Conservation (phyloP, 1,140 invertebrate species). For the Drosophila trapezifrons region DNA sequence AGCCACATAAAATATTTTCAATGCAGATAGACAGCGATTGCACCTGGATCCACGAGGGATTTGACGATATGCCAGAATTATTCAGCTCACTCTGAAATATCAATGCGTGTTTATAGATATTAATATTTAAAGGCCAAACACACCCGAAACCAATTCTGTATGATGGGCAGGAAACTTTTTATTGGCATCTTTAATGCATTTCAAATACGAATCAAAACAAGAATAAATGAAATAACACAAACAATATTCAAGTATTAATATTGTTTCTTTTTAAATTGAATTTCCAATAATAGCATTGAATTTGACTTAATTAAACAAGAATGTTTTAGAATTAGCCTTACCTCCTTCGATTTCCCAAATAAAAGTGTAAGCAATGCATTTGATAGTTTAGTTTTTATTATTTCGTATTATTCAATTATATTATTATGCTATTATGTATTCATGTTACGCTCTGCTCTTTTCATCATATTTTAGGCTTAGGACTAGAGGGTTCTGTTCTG, state of each 20-base stretch:
- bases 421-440: conserved; percentile 47
- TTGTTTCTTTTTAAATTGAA: no score
- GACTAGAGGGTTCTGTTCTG: conserved; percentile 68
- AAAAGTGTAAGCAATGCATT: conserved; percentile 32
- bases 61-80: conserved; percentile 24
- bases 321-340: not conserved
- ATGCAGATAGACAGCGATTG: conserved; percentile 26
- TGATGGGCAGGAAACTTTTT: conserved; percentile 2
- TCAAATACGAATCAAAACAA: not conserved
- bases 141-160: not conserved
- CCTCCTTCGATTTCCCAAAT: not conserved
- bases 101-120: conserved; percentile 42
- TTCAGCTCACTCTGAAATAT: conserved; percentile 20
- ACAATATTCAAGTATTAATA: no score
- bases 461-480: conserved; percentile 62
- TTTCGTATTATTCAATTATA: conserved; percentile 55
- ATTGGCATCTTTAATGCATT: not conserved
- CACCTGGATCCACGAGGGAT: conserved; percentile 24
- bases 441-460: conserved; percentile 37
- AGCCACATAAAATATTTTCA: conserved; percentile 32
- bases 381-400: conserved; percentile 71
- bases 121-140: conserved; percentile 32
- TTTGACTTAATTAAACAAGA: no score
- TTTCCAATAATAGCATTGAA: no score
- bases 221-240: no score